Conservation (phyloP, 92 coral and sea anemone genomes). For the Desmophyllum pertusum region DNA sequence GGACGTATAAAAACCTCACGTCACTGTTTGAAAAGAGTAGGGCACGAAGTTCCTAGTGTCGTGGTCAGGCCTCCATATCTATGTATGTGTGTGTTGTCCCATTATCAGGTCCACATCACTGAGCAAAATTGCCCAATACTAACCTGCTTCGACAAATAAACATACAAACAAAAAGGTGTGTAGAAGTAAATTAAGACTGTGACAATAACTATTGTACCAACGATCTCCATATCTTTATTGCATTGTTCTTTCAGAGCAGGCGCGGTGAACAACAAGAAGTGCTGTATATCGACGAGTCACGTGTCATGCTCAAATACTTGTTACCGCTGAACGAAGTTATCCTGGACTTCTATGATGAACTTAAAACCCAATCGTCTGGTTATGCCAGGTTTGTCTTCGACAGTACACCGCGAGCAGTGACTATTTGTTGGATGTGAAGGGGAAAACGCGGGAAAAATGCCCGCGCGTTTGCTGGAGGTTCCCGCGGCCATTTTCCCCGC, state of each 20-base stretch:
- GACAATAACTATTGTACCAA: not conserved
- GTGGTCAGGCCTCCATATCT: too few species aligned
- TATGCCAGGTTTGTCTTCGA: conserved; percentile 84
- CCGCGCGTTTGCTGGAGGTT: not conserved
- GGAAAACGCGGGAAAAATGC: not conserved
- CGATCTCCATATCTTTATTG: not conserved
- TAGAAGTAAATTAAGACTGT: not conserved
- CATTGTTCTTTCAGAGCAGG: conserved; percentile 54
- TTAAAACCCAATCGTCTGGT: conserved; percentile 92
- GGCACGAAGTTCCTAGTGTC: too few species aligned
- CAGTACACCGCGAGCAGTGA: not conserved
- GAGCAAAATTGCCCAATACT: too few species aligned
- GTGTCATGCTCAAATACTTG: conserved; percentile 90
- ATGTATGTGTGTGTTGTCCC: too few species aligned
- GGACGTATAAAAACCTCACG: too few species aligned
- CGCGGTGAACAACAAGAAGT: conserved; percentile 93
- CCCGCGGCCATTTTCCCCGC: not conserved
- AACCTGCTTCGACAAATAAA: too few species aligned
- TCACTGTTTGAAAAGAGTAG: too few species aligned
- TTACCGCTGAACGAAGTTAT: conserved; percentile 91
- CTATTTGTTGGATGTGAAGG: not conserved
- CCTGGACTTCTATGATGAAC: conserved; percentile 92
- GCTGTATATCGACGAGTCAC: conserved; percentile 87
- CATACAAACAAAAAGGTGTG: too few species aligned
- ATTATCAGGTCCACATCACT: too few species aligned